Evolutionary conservation across 2,797 vertebrate species (phyloP).

Genomic region (Clarias pachynema): DNA sequence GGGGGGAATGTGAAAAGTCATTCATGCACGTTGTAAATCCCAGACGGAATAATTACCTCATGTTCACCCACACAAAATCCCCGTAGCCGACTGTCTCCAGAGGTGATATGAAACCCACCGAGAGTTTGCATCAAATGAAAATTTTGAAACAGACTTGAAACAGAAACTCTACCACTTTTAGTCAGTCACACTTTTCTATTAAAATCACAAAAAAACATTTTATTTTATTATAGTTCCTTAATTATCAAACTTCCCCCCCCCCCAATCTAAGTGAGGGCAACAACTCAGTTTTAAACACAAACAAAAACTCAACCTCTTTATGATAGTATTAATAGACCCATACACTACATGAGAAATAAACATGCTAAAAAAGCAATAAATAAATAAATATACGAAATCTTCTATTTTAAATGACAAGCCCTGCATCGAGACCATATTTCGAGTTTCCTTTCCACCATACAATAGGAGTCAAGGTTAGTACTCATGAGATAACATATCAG

Average conservation of each 20-base stretch:
- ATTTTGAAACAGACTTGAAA: conserved; percentile 7
- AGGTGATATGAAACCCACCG: conserved; percentile 37
- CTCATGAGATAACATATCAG: conserved; percentile 33
- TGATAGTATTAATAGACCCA: too few relatives aligned
- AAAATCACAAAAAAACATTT: not conserved
- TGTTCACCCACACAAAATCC: conserved; percentile 48
- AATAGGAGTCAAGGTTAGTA: conserved; percentile 31
- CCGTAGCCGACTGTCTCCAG: conserved; percentile 27
- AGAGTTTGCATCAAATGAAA: conserved; percentile 48
- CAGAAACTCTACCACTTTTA: not conserved
- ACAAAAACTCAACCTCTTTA: not conserved
- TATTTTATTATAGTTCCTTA: not conserved
- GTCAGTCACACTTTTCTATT: not conserved
- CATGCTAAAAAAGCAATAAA: not conserved
- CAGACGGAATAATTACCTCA: conserved; percentile 49
- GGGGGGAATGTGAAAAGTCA: not conserved
- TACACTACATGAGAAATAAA: not conserved
- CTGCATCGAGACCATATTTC: not conserved
- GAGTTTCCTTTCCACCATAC: conserved; percentile 12
- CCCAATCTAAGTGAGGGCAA: not conserved
- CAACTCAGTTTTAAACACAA: not conserved
- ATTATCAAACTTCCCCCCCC: not conserved
- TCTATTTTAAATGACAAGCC: not conserved
- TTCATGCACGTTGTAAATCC: conserved; percentile 23
- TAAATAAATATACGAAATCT: not conserved